Conservation (phyloP, 64 coral and sea anemone genomes). For the Montipora sp. region DNA sequence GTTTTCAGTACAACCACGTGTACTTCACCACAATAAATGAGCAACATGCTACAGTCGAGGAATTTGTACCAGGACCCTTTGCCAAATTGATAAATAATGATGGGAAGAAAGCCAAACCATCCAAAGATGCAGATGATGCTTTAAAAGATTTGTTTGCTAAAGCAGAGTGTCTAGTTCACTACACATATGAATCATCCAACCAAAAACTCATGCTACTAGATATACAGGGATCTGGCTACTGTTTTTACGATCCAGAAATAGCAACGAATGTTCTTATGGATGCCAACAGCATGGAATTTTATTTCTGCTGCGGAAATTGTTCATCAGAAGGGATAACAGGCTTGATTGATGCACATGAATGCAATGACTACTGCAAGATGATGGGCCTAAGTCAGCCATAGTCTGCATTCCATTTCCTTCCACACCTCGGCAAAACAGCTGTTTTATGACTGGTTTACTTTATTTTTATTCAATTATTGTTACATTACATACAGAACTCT, state of each 20-base stretch:
- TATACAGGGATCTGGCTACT: constrained; percentile 43
- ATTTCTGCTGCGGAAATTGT: constrained; percentile 57
- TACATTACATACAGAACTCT: too few relatives aligned
- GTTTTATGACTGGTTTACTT: too few relatives aligned
- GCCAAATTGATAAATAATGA: constrained; percentile 80
- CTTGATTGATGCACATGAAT: constrained; percentile 35
- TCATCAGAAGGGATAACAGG: constrained; percentile 32
- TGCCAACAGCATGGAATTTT: constrained; percentile 53
- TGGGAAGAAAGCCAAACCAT: constrained; percentile 39
- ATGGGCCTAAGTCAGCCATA: constrained; percentile 22
- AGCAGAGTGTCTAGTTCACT: constrained; percentile 52
- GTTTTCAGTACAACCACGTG: constrained; percentile 82
- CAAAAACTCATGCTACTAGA: constrained; percentile 49
- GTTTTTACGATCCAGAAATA: constrained; percentile 28
- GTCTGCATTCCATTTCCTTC: background rate
- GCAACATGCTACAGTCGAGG: constrained; percentile 80
- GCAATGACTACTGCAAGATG: constrained; percentile 47
- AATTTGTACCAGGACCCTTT: constrained; percentile 79
- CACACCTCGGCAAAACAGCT: too few relatives aligned
- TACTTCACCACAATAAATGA: constrained; percentile 68
- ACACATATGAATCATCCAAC: constrained; percentile 12
- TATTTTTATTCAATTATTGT: too few relatives aligned
- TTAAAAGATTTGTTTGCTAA: constrained; percentile 58
- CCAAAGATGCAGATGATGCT: constrained; percentile 22
- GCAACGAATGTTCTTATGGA: background rate